phyloP scores from a whole-genome alignment of 53 echinoderm and acorn worm genomes.

The Hippasteria phrygiana region DNA sequence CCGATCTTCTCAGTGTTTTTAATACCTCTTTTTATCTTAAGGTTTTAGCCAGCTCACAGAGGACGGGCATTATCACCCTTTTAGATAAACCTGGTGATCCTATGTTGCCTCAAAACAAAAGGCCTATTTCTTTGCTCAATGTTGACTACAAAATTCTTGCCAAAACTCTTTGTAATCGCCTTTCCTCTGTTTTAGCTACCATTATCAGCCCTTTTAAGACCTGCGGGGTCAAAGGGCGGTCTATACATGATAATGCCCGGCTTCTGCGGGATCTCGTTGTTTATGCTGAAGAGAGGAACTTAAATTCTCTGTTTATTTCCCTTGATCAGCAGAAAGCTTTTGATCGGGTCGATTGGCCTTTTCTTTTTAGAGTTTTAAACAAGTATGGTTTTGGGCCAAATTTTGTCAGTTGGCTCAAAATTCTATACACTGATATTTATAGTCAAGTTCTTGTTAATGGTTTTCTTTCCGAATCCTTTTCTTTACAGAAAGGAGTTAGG shows the following conservation, averaged over 20 bases:
- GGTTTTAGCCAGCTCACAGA: slow-evolving; percentile 45
- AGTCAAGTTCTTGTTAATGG: slow-evolving; percentile 60
- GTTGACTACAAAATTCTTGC: too few species aligned
- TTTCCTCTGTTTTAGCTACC: neutral
- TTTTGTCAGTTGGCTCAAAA: slow-evolving; percentile 61
- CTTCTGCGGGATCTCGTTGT: slow-evolving; percentile 43
- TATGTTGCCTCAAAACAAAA: slow-evolving; percentile 50
- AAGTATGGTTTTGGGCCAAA: slow-evolving; percentile 59
- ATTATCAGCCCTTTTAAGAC: slow-evolving; percentile 45
- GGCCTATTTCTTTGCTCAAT: slow-evolving; percentile 70
- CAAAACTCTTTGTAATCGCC: slow-evolving; percentile 54
- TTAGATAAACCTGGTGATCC: too few species aligned
- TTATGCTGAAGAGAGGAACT: slow-evolving; percentile 26
- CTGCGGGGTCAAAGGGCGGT: slow-evolving; percentile 33
- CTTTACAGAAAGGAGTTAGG: slow-evolving; percentile 46
- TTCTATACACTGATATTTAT: slow-evolving; percentile 64
- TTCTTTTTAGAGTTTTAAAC: slow-evolving; percentile 16
- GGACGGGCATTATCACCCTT: slow-evolving; percentile 55
- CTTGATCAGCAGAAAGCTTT: slow-evolving; percentile 70
- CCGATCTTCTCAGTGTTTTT: slow-evolving; percentile 21
- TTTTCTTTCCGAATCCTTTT: slow-evolving; percentile 29
- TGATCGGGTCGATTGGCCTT: slow-evolving; percentile 46
- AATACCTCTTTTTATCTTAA: neutral
- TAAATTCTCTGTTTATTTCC: slow-evolving; percentile 8
- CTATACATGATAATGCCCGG: slow-evolving; percentile 29